A percentile compares a stretch with the other conserved stretches of the same genome.
These are phyloP conservation scores for Macrostomum lignano DNA, from an alignment of 1,140 invertebrate genomes.

Conservation along the genomic window DNA sequence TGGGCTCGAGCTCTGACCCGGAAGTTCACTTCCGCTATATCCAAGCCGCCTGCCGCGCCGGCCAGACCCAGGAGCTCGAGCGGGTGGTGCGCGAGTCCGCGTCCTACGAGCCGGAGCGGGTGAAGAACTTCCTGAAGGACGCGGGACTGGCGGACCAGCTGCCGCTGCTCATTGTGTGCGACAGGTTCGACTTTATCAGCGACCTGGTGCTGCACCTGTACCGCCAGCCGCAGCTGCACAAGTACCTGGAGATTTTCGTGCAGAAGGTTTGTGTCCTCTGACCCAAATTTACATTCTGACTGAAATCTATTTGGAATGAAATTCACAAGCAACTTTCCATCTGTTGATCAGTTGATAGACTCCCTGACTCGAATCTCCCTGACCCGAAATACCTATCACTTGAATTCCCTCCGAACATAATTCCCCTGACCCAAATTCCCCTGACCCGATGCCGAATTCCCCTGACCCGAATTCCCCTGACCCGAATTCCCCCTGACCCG, in stretches of 20 bases:
- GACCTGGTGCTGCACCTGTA: slow-evolving; percentile 92
- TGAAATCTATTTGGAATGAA: too few relatives aligned
- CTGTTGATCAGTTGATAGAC: too few relatives aligned
- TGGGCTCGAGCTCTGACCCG: slow-evolving; percentile 93
- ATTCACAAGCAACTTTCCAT: too few relatives aligned
- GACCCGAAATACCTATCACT: too few relatives aligned
- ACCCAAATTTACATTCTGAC: too few relatives aligned
- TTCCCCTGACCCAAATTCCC: too few relatives aligned
- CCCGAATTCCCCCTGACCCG: too few relatives aligned
- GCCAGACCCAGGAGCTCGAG: slow-evolving; percentile 97
- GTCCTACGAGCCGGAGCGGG: slow-evolving; percentile 86
- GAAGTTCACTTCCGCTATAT: slow-evolving; percentile 99
- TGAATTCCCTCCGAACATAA: too few relatives aligned
- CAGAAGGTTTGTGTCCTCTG: slow-evolving; percentile 60
- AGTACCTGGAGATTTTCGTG: slow-evolving; percentile 98
- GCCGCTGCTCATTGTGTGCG: slow-evolving; percentile 93
- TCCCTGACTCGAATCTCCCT: too few relatives aligned
- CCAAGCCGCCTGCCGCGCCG: slow-evolving; percentile 74
- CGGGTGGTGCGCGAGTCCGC: slow-evolving; percentile 92
- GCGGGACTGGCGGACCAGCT: slow-evolving; percentile 86
- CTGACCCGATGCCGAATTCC: too few relatives aligned
- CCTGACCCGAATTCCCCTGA: too few relatives aligned
- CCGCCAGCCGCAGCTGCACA: slow-evolving; percentile 77
- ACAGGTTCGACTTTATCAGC: slow-evolving; percentile 96
- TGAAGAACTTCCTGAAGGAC: slow-evolving; percentile 97